Base-by-base conservation (phyloP, 2,888 invertebrate species). In the Cosmopolites sordidus region DNA sequence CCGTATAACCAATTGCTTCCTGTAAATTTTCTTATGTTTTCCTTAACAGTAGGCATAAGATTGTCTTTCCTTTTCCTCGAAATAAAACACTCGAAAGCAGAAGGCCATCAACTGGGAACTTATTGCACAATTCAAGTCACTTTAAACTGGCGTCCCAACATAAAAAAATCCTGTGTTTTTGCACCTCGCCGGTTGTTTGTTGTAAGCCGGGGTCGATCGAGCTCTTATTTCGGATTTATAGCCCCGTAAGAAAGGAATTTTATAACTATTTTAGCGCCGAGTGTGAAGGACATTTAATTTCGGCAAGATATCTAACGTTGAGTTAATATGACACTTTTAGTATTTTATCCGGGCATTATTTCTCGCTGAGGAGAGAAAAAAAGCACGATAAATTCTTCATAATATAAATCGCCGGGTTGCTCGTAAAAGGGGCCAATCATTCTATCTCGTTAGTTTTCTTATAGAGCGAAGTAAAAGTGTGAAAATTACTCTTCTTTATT, bases 261-360 rank as follows among this genome's bases (percentile, higher is more conserved):
- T 64, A 66, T 63, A 63, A 63, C 62, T 58, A 62, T 61, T 60
- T 61, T 58, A 58, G 58, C 62, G 56, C 62, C 43, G 62, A 57
- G 60, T 63, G 63, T 62, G 60, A 62, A 60, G 56, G 63, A 62
- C 64, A 58, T 64, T 63, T 62, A 64, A 63, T 63, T 64, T 63
- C 48, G 58, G 56, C 45, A 37, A 60, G 63, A 63, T 60, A 64
- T 62, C 63, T 64, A 64, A 64, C 60, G 64, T 60, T 59, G 64
- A 65, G 67, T 64, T 67, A 67, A 66, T 65, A 64, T 66, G 67
- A 67, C 69, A 69, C 66, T 62, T 64, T 62, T 62, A 64, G 62
- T 62, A 60, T 63, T 62, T 60, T 60, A 62, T 62, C 56, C 60
- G 59, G 54, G 60, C 64, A 63, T 66, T 66, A 66, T 67, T 65